phyloP scores from a whole-genome alignment of 2,888 invertebrate genomes.

The Platynereis dumerilii region DNA sequence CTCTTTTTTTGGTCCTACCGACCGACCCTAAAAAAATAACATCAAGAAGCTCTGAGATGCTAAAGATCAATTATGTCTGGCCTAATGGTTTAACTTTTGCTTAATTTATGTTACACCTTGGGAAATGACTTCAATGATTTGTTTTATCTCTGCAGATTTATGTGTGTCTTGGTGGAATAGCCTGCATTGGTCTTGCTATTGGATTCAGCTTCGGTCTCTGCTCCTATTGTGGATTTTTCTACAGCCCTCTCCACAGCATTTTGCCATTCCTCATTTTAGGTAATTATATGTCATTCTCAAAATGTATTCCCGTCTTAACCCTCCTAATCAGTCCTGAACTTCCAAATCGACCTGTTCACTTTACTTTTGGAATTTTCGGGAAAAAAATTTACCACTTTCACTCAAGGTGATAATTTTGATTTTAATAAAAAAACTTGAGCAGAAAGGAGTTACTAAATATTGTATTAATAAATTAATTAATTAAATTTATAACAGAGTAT shows the following conservation, averaged over 20 bases:
- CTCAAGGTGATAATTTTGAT: background rate
- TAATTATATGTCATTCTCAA: constrained; percentile 60
- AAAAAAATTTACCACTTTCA: no score
- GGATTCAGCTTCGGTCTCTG: constrained; percentile 76
- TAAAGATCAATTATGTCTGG: no score
- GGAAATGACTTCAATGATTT: no score
- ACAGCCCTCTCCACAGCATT: constrained; percentile 83
- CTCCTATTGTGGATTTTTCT: constrained; percentile 74
- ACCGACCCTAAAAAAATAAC: no score
- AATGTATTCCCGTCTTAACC: no score
- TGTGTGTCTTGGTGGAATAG: constrained; percentile 73
- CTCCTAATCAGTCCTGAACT: no score
- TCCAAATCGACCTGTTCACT: no score
- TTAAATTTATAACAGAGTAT: background rate
- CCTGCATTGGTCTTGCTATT: constrained; percentile 78
- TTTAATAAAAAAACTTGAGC: background rate
- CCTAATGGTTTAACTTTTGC: no score
- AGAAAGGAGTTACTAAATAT: background rate
- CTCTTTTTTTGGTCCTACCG: no score
- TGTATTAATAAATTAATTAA: background rate
- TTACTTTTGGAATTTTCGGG: no score
- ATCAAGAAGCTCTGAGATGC: no score
- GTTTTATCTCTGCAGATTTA: constrained; percentile 66
- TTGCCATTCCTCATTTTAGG: constrained; percentile 83
- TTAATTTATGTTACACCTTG: no score